Evolutionary conservation across 2,113 vertebrate genomes (phyloP).

Genomic region (Sinocyclocheilus grahami): DNA sequence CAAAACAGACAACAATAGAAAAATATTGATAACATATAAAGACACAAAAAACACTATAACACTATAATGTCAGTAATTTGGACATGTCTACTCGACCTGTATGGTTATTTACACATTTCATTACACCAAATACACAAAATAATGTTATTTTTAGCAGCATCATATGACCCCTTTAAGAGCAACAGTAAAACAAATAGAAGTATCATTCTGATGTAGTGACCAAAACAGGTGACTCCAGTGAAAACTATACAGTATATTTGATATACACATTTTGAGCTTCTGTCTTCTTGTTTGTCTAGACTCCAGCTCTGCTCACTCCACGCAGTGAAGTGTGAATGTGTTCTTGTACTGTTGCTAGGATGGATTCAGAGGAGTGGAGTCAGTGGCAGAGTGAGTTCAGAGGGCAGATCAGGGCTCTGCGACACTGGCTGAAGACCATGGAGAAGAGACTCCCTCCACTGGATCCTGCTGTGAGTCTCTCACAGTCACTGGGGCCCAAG

Average conservation of each 20-base stretch:
- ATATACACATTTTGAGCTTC: background rate
- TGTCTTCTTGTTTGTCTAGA: background rate
- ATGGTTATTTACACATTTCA: too few relatives aligned
- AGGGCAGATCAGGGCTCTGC: conserved; percentile 78
- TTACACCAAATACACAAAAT: too few relatives aligned
- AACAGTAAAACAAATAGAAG: background rate
- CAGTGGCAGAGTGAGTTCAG: conserved; percentile 76
- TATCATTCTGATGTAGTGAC: background rate
- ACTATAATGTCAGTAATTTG: too few relatives aligned
- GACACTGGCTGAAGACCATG: conserved; percentile 78
- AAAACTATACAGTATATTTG: background rate
- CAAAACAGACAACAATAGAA: background rate
- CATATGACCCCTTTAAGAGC: background rate
- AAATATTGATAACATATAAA: background rate
- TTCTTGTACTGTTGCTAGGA: conserved; percentile 55
- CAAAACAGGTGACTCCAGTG: background rate
- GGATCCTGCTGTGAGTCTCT: conserved; percentile 69
- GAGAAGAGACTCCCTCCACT: conserved; percentile 75
- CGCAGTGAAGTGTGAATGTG: background rate
- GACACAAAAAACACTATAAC: too few relatives aligned
- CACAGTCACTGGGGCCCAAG: background rate
- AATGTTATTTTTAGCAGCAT: too few relatives aligned
- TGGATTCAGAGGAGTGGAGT: conserved; percentile 64
- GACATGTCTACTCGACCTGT: too few relatives aligned
- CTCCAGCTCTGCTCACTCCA: too few relatives aligned